Evolutionary conservation across 2,113 vertebrate species (phyloP), one percentile per base, ranked within the genome.

Genomic region (Condylura cristata): DNA sequence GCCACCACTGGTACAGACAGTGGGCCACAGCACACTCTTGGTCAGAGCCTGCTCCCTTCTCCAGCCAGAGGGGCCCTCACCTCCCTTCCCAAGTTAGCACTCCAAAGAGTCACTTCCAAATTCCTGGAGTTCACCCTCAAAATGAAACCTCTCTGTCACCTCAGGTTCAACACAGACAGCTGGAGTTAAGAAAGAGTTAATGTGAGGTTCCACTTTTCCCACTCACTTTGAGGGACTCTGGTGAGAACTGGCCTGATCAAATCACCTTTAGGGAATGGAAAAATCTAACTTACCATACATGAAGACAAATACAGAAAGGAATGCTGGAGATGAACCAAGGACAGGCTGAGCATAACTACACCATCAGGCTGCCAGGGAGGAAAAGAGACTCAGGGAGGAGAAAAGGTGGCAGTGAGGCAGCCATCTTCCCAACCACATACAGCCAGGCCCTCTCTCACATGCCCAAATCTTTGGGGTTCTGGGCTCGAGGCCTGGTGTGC

Each of bases 181-280:
- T 89, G 86, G 75, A 92, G 85, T 70, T 87, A 34, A 89, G 81
- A 95, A 96, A 96, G 84, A 95, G 84, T 92, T 84, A 92, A 91
- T 37, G 41, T 0, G 18, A 90, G 91, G 96, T 94, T 95, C 97
- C 76, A 78, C 37, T 93, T 81, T 83, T 72, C 78, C 65, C 1
- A 8, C 84, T 83, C 16, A 41, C 63, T 94, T 37, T 65, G 83
- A 76, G 84, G 82, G 68, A 76, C 70, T 89, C 72, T 72, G 56
- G 79, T 92, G 86, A 92, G 93, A 89, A 92, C 34, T 7, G 81
- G 71, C 76, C 51, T 82, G 92, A 88, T 93, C 66, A 68, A 96
- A 82, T 70, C 87, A 96, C 92, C 92, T 95, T 94, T 81, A 93
- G 58, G 71, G 74, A 95, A 94, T 68, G 85, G 87, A 96, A 93